Conservation (phyloP, 2,888 invertebrate species). For the Linyphia triangularis region DNA sequence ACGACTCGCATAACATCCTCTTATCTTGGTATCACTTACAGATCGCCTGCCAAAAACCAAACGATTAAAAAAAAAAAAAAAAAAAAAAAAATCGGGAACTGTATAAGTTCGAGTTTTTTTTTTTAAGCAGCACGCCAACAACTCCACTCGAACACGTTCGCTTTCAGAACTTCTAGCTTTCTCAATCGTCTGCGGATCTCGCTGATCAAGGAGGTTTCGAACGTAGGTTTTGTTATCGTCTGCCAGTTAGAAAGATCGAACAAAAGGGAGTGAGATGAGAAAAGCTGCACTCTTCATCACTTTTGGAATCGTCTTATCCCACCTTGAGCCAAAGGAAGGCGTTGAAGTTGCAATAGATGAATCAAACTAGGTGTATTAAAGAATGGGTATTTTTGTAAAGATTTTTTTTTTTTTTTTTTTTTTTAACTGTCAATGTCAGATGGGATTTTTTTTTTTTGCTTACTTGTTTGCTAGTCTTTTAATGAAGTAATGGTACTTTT, state of each 20-base stretch:
- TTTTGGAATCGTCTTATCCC: not conserved
- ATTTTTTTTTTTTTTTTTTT: not conserved
- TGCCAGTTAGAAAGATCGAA: not conserved
- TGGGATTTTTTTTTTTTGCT: not conserved
- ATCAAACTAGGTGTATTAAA: not conserved
- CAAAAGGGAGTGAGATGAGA: not conserved
- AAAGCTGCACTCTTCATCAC: constrained; percentile 26
- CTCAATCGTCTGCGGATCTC: not conserved
- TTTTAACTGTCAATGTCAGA: not conserved
- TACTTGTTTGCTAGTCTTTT: not conserved
- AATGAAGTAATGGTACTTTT: not conserved
- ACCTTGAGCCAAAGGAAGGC: too few species aligned
- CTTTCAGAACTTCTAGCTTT: not conserved
- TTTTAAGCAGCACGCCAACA: constrained; percentile 6
- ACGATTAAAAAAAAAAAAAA: not conserved
- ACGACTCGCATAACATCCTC: not conserved
- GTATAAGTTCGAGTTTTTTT: too few species aligned
- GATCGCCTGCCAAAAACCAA: not conserved
- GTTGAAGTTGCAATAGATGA: not conserved
- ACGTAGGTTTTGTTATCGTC: not conserved
- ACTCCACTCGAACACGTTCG: constrained; percentile 45
- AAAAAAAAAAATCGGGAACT: not conserved
- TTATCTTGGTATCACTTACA: not conserved
- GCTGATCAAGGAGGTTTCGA: not conserved
- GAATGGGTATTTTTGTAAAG: not conserved